Evolutionary conservation across 2,797 vertebrate species (phyloP), one percentile per base, ranked within the genome.

Genomic region (Huso huso): DNA sequence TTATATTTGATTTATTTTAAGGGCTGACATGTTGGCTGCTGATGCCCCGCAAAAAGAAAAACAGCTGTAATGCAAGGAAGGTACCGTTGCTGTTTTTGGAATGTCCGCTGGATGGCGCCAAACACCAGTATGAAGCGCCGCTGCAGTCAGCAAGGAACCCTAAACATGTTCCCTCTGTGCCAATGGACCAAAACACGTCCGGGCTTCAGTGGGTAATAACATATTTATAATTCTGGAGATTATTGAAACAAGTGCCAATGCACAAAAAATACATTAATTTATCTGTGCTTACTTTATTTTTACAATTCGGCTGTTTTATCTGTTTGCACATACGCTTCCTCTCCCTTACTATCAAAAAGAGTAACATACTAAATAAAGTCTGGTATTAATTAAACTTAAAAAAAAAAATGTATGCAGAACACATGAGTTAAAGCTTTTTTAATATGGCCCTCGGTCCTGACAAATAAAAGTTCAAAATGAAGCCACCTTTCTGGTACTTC

Each of bases 31-130:
- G 79, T 6, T 3, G 68, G 9, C 68, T 70, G 75, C 81, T 83
- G 81, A 98, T 98, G 96, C 93, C 95, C 84, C 91, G 89, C 0
- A 91, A 86, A 81, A 87, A 73, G 68, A 94, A 87, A 75, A 65
- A 51, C 7, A 9, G 10, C 10, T 66, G 9, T 60, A 70, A 80
- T 13, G 48, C 69, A 50, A 72, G 71, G 7, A 96, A 86, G 79
- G 71, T 86, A 75, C 82, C 87, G 48, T 81, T 98, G 83, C 72
- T 72, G 10, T 98, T 97, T 80, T 66, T 81, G 73, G 91, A 97
- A 48, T 82, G 70, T 8, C 88, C 93, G 7, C 10, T 76, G 67
- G 71, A 86, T 73, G 91, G 89, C 65, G 76, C 83, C 67, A 77
- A 76, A 79, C 83, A 85, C 69, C 83, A 67, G 58, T 84, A 77